Percentiles rank a stretch among this genome's conserved stretches.
Evolutionary conservation across 92 coral and sea anemone genomes (phyloP).

Genomic region (Parazoanthus atlanticus): DNA sequence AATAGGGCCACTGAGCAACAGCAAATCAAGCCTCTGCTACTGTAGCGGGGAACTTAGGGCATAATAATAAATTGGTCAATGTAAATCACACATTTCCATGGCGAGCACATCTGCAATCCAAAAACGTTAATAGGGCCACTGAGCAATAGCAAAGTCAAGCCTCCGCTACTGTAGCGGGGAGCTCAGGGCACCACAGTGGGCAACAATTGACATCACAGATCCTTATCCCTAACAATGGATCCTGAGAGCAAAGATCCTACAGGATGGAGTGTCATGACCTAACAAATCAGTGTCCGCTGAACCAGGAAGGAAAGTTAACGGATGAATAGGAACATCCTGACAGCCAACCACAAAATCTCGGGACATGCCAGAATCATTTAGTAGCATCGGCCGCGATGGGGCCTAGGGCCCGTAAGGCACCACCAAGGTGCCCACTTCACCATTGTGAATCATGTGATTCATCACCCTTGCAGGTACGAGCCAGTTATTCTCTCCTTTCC

Average conservation of each 20-base stretch:
- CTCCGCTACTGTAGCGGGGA: not conserved
- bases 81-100: not conserved
- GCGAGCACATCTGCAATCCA: not conserved
- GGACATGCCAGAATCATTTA: constrained; percentile 27
- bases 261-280: constrained; percentile 48
- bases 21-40: constrained; percentile 3
- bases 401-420: constrained; percentile 52
- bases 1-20: not conserved
- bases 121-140: not conserved
- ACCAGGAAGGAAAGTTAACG: constrained; percentile 49
- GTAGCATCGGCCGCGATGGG: constrained; percentile 50
- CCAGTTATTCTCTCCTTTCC: constrained; percentile 77
- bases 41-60: constrained; percentile 10
- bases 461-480: constrained; percentile 58
- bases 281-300: constrained; percentile 46
- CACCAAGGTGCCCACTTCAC: constrained; percentile 6
- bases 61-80: not conserved
- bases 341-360: constrained; percentile 31
- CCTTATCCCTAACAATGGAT: constrained; percentile 13
- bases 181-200: not conserved
- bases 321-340: constrained; percentile 40
- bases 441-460: constrained; percentile 42
- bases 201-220: not conserved
- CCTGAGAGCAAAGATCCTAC: constrained; percentile 37
- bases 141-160: constrained; percentile 5